Base-by-base conservation (phyloP, 2,888 invertebrate genomes). In the Acronicta psi region DNA sequence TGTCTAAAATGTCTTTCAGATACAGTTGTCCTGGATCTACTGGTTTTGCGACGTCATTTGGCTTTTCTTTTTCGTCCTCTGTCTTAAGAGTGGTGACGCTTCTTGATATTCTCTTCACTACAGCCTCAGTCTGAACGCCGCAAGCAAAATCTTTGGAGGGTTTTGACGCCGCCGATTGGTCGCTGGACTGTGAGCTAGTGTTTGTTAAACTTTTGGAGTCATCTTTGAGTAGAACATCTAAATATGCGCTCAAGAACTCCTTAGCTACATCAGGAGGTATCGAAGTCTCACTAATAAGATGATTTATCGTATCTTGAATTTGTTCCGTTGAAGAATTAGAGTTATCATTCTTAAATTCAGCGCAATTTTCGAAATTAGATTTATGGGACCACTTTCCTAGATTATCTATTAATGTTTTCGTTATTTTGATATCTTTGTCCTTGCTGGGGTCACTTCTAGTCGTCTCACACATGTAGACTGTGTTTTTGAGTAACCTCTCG, bases 401-500 rank as follows among this genome's bases (percentile, higher is more conserved):
- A 50, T 87, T 88, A 36, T 88, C 71, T 4, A 90, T 85, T 9
- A 91, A 69, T 25, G 83, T 83, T 71, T 86, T 88, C 0, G 91
- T 90, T n/a, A 87, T 88, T 74, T 80, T 76, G 5, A 91, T 91
- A 66, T 92, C 90, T 65, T 85, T 87, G 16, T 86, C 85, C 65
- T 76, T 84, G 63, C 74, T 86, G 8, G 70, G 67, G 42, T 63
- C 67, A 36, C 74, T 82, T 16, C 60, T 73, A 2, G 75, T 63
- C 1, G 87, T 85, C 56, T 87, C 87, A 65, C 87, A 90, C 16
- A 87, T 70, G 37, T 93, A 93, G 0, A 93, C 86, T 0, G 91
- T 93, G 60, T 83, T 92, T 73, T 89, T 90, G 0, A 93, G 73
- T 17, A 92, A 59, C 66, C 73, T 85, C 73, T 93, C 93, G 0